A percentile compares a stretch with the other conserved stretches of the same genome.
Evolutionary conservation across 2,797 vertebrate genomes (phyloP).

Genomic region (Chiroxiphia lanceolata): DNA sequence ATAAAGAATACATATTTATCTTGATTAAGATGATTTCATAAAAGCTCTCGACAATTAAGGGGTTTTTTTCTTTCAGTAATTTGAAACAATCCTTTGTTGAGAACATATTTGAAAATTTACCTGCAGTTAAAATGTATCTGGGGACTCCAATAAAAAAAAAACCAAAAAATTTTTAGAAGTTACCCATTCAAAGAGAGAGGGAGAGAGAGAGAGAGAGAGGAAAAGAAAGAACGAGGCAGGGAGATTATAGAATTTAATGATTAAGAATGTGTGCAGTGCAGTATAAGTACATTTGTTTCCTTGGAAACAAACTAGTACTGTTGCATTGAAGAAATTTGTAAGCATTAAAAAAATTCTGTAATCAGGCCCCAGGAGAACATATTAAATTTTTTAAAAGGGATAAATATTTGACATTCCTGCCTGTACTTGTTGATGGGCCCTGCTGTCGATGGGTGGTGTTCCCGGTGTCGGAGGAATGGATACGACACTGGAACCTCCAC

Average conservation of each 20-base stretch:
- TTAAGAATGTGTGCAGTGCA: slow-evolving; percentile 69
- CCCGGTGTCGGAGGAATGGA: background rate
- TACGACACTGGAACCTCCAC: background rate
- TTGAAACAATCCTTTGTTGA: slow-evolving; percentile 54
- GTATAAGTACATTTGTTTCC: slow-evolving; percentile 76
- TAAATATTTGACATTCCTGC: slow-evolving; percentile 76
- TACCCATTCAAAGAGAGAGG: slow-evolving; percentile 45
- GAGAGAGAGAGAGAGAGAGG: background rate
- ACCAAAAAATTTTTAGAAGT: slow-evolving; percentile 65
- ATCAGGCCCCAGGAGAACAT: slow-evolving; percentile 74
- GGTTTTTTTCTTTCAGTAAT: background rate
- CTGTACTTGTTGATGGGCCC: slow-evolving; percentile 59
- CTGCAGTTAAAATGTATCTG: slow-evolving; percentile 67
- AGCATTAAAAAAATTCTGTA: slow-evolving; percentile 79
- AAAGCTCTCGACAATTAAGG: slow-evolving; percentile 48
- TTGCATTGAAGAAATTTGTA: slow-evolving; percentile 75
- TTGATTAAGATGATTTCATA: slow-evolving; percentile 57
- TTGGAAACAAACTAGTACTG: slow-evolving; percentile 77
- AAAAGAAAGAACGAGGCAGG: slow-evolving; percentile 22
- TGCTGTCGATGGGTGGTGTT: slow-evolving; percentile 55
- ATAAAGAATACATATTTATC: slow-evolving; percentile 59
- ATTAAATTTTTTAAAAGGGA: slow-evolving; percentile 75
- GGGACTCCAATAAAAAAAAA: slow-evolving; percentile 54
- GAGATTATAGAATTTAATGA: slow-evolving; percentile 74
- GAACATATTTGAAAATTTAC: slow-evolving; percentile 64